Conservation (phyloP, 2,113 vertebrate genomes). For the Boleophthalmus pectinirostris region DNA sequence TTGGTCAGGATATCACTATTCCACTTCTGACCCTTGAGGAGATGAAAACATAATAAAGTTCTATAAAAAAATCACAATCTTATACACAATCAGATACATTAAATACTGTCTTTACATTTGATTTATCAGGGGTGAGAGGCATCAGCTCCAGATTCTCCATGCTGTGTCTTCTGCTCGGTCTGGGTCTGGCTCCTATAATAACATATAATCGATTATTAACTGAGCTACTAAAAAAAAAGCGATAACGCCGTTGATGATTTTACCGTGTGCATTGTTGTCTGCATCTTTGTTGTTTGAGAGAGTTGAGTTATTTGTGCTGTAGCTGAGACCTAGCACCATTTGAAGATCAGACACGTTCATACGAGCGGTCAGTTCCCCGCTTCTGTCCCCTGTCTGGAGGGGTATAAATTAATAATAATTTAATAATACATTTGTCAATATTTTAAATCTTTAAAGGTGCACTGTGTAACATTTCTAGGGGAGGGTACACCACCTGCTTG, state of each 20-base stretch:
- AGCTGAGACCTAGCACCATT: slow-evolving; percentile 91
- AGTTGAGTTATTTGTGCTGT: slow-evolving; percentile 88
- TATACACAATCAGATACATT: neutral
- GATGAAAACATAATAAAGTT: neutral
- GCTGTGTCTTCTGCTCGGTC: slow-evolving; percentile 87
- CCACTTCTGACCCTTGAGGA: slow-evolving; percentile 87
- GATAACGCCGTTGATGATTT: neutral
- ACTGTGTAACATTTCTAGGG: no score
- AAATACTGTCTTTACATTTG: slow-evolving; percentile 63
- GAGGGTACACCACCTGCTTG: no score
- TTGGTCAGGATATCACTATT: slow-evolving; percentile 89
- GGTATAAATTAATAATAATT: neutral
- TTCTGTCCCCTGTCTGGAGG: slow-evolving; percentile 84
- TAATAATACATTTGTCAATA: neutral
- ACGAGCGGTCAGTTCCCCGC: slow-evolving; percentile 93
- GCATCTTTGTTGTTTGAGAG: slow-evolving; percentile 83
- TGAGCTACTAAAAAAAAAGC: neutral
- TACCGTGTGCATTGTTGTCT: slow-evolving; percentile 83
- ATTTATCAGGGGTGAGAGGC: slow-evolving; percentile 95
- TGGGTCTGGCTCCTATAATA: slow-evolving; percentile 81
- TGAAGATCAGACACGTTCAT: slow-evolving; percentile 96
- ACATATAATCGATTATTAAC: neutral
- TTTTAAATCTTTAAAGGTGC: neutral
- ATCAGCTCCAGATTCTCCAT: slow-evolving; percentile 99
- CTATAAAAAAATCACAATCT: neutral